phyloP scores from a whole-genome alignment of 1,140 invertebrate genomes.

The Wiebesia pumilae region DNA sequence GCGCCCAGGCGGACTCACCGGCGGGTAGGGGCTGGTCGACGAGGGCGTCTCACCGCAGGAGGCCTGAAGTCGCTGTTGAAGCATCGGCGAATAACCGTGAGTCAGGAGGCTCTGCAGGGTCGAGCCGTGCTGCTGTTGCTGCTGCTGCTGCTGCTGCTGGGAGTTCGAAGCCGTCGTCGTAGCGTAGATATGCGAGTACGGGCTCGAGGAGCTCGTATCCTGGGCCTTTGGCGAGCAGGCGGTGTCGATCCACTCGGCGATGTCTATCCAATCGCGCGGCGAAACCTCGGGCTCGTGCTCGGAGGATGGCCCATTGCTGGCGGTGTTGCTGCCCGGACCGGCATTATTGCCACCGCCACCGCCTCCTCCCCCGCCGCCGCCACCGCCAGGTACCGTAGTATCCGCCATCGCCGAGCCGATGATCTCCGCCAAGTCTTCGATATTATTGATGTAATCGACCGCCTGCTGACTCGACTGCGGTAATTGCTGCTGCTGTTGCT shows the following conservation, averaged over 20 bases:
- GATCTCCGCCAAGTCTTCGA: constrained; percentile 86
- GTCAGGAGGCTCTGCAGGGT: constrained; percentile 84
- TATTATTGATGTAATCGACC: constrained; percentile 50
- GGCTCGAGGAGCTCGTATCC: constrained; percentile 68
- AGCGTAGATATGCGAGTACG: constrained; percentile 67
- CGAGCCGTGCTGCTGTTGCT: constrained; percentile 59
- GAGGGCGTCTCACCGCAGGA: constrained; percentile 74
- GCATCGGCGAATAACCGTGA: constrained; percentile 86
- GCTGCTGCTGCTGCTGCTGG: background rate
- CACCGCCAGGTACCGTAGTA: constrained; percentile 83
- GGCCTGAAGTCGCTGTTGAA: constrained; percentile 75
- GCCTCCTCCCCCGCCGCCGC: constrained; percentile 74
- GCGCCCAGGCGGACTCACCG: constrained; percentile 75
- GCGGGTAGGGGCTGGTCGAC: constrained; percentile 74
- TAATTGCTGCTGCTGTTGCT: constrained; percentile 64
- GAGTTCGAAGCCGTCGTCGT: background rate
- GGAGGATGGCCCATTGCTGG: constrained; percentile 84
- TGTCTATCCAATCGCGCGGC: constrained; percentile 80
- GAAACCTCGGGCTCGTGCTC: constrained; percentile 44
- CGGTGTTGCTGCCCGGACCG: constrained; percentile 76
- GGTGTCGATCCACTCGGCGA: constrained; percentile 89
- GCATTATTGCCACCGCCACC: constrained; percentile 80
- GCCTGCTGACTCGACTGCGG: constrained; percentile 68
- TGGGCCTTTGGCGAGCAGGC: constrained; percentile 81
- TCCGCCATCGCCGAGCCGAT: constrained; percentile 93